Percentiles rank a stretch among this genome's conserved stretches.
Evolutionary conservation across 2,113 vertebrate species (phyloP).

Genomic region (Nothobranchius kuhntae): DNA sequence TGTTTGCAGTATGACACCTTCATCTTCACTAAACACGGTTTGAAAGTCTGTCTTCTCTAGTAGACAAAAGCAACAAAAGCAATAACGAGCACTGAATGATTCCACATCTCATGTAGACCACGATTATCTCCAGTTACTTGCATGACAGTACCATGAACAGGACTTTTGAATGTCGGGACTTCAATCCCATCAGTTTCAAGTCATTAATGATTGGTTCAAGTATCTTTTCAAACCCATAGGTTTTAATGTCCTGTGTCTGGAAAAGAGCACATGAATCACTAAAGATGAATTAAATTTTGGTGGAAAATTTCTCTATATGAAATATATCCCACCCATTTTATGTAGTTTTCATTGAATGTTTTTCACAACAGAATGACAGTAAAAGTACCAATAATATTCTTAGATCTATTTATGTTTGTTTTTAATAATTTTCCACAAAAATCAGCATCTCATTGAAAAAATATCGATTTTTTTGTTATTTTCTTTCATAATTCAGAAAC

Average conservation of each 20-base stretch:
- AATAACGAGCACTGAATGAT: neutral
- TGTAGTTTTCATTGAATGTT: neutral
- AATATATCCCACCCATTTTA: constrained; percentile 6
- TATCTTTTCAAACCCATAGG: neutral
- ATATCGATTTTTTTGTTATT: too few species aligned
- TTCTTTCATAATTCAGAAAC: too few species aligned
- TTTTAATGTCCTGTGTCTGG: neutral
- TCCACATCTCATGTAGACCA: neutral
- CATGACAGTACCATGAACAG: neutral
- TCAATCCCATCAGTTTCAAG: neutral
- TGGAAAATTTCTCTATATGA: constrained; percentile 5
- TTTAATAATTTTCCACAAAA: too few species aligned
- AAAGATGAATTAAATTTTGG: constrained; percentile 1
- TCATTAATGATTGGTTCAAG: neutral
- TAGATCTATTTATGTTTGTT: too few species aligned
- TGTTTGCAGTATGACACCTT: neutral
- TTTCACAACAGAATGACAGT: too few species aligned
- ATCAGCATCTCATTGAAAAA: too few species aligned
- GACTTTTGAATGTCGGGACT: neutral
- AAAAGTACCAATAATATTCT: too few species aligned
- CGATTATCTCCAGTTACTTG: neutral
- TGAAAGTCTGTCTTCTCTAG: constrained; percentile 1
- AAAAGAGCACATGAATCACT: constrained; percentile 7
- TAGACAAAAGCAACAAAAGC: neutral
- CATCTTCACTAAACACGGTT: neutral